A percentile compares a stretch with the other conserved stretches of the same genome.
Conservation (phyloP, 2,797 vertebrate species). For the Melanitta fusca region DNA sequence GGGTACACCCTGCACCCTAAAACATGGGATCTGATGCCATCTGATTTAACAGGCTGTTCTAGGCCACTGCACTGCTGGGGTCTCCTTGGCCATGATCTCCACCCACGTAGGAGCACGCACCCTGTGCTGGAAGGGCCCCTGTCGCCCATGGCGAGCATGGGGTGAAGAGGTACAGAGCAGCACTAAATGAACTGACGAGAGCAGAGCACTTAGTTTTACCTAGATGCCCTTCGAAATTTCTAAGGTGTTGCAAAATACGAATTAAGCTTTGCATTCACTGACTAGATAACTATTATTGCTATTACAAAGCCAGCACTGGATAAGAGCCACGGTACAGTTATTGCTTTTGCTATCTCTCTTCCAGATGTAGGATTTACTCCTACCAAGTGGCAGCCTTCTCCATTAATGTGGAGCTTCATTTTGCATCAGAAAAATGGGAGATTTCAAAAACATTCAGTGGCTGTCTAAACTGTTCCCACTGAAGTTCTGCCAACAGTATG, state of each 20-base stretch:
- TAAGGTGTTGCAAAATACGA: background rate
- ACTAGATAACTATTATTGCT: background rate
- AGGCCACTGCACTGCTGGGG: no score
- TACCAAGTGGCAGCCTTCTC: background rate
- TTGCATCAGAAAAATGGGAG: background rate
- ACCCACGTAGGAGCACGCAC: accelerated
- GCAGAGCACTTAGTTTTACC: background rate
- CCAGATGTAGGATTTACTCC: background rate
- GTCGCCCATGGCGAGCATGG: background rate
- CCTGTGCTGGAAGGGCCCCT: background rate
- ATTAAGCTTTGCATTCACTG: background rate
- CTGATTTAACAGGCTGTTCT: background rate
- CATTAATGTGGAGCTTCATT: background rate
- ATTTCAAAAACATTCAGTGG: background rate
- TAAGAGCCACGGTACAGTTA: background rate
- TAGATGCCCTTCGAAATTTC: background rate
- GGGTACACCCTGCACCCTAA: background rate
- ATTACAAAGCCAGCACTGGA: accelerated
- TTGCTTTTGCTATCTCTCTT: background rate
- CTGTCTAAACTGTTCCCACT: background rate
- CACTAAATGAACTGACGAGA: background rate
- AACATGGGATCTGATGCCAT: background rate
- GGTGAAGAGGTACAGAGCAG: background rate
- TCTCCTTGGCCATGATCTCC: background rate
- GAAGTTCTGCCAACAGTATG: background rate